Evolutionary conservation across 2,113 vertebrate species (phyloP), one percentile per base, ranked within the genome.

Genomic region (Rhinichthys klamathensis): DNA sequence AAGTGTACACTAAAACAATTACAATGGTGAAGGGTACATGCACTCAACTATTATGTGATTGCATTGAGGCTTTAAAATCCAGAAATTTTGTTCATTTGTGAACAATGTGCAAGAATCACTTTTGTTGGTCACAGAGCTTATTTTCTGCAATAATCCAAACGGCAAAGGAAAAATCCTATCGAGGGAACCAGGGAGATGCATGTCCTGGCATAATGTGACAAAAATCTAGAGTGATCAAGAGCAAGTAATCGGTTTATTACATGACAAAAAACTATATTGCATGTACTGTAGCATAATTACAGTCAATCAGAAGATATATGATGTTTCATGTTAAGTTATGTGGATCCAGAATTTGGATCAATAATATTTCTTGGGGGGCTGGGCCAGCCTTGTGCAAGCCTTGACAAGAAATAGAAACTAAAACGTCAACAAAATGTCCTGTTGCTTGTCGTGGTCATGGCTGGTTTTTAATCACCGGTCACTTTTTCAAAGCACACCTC

Each of bases 111-210:
- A 30, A 32, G 30, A 67, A 67, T 67, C 65, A 67, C 16, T 35
- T 67, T 0, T 35, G 65, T 35, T 67, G 3, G 15, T 9, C 27
- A 32, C 30, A 67, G 6, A 32, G 30, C 2, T 67, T 67, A 32
- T 35, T 67, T 67, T 67, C 65, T 18, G 30, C 65, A 67, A 35
- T 67, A 67, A 67, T 67, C 30, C 65, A 67, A 67, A 35, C 16
- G 65, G 1, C 30, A 58, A 65, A 30, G 2, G 65, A 35, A 35
- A 35, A 67, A 35, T 67, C 30, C 2, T 16, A 32, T 67, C 2
- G 13, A 67, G 65, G 16, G 63, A 67, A 32, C 27, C 27, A 32
- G 13, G 27, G 27, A 16, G 15, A 67, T 67, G 5, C 0, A 12
- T 65, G 25, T 65, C 13, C 25, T 65, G 49, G 49, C 49, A 51